Percentiles rank a stretch among this genome's conserved stretches.
phyloP scores from a whole-genome alignment of 1,140 invertebrate species.

The Neodiprion virginianus region DNA sequence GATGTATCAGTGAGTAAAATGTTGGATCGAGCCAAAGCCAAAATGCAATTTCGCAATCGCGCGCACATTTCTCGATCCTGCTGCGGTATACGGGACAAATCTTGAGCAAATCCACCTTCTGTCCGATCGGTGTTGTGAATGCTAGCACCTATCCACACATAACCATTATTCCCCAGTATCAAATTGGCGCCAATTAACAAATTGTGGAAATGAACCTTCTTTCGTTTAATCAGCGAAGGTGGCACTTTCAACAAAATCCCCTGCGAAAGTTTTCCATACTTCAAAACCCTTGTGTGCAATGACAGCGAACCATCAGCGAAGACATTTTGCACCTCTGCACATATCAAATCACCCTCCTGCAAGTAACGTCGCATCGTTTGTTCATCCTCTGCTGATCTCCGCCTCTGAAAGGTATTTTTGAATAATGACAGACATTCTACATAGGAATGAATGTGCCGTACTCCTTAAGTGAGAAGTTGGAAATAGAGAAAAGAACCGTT shows the following conservation, averaged over 20 bases:
- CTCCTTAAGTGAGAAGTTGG: background rate
- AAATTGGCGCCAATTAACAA: slow-evolving; percentile 88
- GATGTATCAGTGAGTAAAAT: slow-evolving; percentile 93
- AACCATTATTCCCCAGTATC: slow-evolving; percentile 97
- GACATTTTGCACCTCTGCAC: slow-evolving; percentile 95
- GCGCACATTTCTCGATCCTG: slow-evolving; percentile 84
- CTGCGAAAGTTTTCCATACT: slow-evolving; percentile 93
- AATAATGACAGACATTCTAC: slow-evolving; percentile 18
- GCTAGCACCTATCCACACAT: slow-evolving; percentile 91
- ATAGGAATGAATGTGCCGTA: background rate
- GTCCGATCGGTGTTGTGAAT: slow-evolving; percentile 69
- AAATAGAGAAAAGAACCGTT: too few relatives aligned
- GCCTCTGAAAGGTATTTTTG: slow-evolving; percentile 66
- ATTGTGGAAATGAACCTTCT: slow-evolving; percentile 97
- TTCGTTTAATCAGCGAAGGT: slow-evolving; percentile 89
- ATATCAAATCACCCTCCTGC: slow-evolving; percentile 96
- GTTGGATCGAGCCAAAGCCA: slow-evolving; percentile 82
- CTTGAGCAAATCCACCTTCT: slow-evolving; percentile 81
- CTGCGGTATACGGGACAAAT: slow-evolving; percentile 75
- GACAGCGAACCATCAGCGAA: slow-evolving; percentile 91
- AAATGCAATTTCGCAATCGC: slow-evolving; percentile 88
- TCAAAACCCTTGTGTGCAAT: slow-evolving; percentile 94
- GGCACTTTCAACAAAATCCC: slow-evolving; percentile 92
- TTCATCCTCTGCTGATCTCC: slow-evolving; percentile 95
- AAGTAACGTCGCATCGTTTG: slow-evolving; percentile 95